Conservation (phyloP, 2,888 invertebrate genomes). For the Eupithecia exiguata region DNA sequence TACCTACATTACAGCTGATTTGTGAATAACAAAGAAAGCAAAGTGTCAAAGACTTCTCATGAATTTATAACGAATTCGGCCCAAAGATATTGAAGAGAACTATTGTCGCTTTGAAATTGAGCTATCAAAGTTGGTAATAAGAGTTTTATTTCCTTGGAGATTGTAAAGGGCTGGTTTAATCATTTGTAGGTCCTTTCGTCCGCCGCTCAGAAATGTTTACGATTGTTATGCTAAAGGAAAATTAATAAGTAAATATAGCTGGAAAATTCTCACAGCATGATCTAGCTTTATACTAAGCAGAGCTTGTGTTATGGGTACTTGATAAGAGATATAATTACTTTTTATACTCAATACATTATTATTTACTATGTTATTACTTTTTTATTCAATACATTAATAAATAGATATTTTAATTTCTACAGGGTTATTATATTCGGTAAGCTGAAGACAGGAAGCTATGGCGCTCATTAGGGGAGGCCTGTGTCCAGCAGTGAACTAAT, state of each 20-base stretch:
- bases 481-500: too few species aligned
- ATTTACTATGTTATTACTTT: too few species aligned
- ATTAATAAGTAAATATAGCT: background rate
- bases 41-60: constrained; percentile 58
- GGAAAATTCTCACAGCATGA: background rate
- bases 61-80: constrained; percentile 62
- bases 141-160: background rate
- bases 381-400: too few species aligned
- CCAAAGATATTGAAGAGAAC: constrained; percentile 19
- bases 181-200: background rate
- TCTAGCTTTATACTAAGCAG: background rate
- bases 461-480: too few species aligned
- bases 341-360: too few species aligned
- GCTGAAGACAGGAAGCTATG: too few species aligned
- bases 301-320: background rate
- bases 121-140: constrained; percentile 5
- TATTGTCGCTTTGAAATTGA: constrained; percentile 8
- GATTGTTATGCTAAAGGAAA: background rate
- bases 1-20: constrained; percentile 52
- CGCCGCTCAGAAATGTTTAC: background rate
- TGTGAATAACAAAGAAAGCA: constrained; percentile 55
- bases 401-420: too few species aligned
- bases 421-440: too few species aligned
- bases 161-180: background rate
- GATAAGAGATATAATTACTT: background rate